These are phyloP conservation scores for Eurypyga helias DNA, from an alignment of 2,113 vertebrate genomes.

Conservation along the genomic window DNA sequence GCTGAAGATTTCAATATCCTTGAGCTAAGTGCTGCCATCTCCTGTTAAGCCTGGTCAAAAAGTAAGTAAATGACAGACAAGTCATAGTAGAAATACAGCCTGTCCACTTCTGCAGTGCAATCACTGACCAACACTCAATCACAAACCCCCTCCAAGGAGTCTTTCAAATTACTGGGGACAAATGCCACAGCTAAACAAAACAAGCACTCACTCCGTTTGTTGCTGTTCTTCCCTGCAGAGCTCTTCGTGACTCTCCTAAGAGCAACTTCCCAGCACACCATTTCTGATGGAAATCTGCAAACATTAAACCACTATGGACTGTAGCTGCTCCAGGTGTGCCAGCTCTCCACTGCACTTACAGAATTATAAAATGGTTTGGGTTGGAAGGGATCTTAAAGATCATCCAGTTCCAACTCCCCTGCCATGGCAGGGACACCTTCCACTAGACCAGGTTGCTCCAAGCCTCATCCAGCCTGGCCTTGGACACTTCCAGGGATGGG, in stretches of 20 bases:
- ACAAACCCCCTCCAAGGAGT: neutral
- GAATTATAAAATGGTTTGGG: too few species aligned
- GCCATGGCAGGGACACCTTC: too few species aligned
- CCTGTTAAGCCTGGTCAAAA: neutral
- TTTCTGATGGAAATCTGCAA: neutral
- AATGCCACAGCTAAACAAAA: neutral
- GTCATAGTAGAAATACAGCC: neutral
- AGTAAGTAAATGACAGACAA: neutral
- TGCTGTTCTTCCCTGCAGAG: neutral
- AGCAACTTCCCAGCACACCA: neutral
- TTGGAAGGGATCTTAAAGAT: too few species aligned
- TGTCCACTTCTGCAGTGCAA: neutral
- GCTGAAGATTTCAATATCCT: neutral
- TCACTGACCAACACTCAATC: neutral
- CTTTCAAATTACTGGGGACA: neutral
- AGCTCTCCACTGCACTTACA: neutral
- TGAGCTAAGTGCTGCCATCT: neutral
- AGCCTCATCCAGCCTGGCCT: too few species aligned
- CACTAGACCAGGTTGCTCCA: too few species aligned
- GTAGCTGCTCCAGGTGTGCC: neutral
- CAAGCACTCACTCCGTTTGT: neutral
- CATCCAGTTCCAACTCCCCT: too few species aligned
- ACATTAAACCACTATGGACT: neutral
- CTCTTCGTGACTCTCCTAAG: neutral
- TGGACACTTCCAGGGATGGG: too few species aligned